Evolutionary conservation across 2,113 vertebrate genomes (phyloP).

Genomic region (Leucoraja erinaceus): DNA sequence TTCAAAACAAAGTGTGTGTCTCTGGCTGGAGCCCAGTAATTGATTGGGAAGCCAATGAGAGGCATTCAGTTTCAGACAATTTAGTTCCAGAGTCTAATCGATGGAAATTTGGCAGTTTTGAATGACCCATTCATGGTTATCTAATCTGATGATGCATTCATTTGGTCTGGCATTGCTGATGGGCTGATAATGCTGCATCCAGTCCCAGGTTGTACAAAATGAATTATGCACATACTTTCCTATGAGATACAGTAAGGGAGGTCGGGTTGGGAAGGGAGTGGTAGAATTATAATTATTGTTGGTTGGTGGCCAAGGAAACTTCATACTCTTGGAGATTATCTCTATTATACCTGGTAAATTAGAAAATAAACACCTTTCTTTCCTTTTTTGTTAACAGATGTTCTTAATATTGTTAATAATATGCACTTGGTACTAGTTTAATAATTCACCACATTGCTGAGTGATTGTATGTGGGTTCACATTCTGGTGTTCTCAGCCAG

Average conservation of each 20-base stretch:
- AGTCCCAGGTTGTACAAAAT: slow-evolving; percentile 29
- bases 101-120: background rate
- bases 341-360: slow-evolving; percentile 8
- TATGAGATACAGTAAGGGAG: background rate
- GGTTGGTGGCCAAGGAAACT: background rate
- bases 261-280: background rate
- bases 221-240: background rate
- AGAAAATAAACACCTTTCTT: slow-evolving; percentile 23
- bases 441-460: slow-evolving; percentile 31
- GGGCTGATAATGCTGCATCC: slow-evolving; percentile 30
- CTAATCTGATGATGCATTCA: background rate
- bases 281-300: background rate
- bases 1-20: background rate
- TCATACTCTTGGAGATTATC: slow-evolving; percentile 8
- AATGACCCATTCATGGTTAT: background rate
- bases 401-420: slow-evolving; percentile 19
- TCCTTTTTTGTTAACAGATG: slow-evolving; percentile 14
- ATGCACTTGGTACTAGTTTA: slow-evolving; percentile 21
- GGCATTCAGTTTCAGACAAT: background rate
- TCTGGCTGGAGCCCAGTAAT: background rate
- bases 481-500: slow-evolving; percentile 18
- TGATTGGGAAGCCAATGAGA: background rate
- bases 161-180: slow-evolving; percentile 17
- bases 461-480: slow-evolving; percentile 25
- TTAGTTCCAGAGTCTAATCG: slow-evolving; percentile 7